A percentile compares a stretch with the other conserved stretches of the same genome.
Conservation (phyloP, 2,797 vertebrate species). For the Zenarchopterus dispar region DNA sequence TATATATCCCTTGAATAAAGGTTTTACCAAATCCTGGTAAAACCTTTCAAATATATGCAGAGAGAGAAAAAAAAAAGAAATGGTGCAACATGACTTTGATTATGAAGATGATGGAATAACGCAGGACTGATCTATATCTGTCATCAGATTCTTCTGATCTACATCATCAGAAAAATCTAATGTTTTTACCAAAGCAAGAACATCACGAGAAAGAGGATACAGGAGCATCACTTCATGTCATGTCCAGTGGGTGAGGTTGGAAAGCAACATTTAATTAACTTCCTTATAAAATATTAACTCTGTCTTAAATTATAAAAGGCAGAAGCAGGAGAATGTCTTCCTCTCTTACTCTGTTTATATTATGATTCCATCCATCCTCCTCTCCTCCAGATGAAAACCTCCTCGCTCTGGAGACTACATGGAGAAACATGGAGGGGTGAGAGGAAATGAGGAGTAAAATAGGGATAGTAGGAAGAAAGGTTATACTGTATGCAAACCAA, state of each 20-base stretch:
- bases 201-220: constrained; percentile 2
- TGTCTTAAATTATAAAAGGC: constrained; percentile 28
- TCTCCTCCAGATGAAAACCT: constrained; percentile 95
- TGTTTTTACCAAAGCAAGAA: constrained; percentile 8
- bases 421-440: constrained; percentile 10
- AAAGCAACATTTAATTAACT: constrained; percentile 49
- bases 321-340: constrained; percentile 14
- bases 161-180: too few species aligned
- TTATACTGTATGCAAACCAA: not conserved
- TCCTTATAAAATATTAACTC: constrained; percentile 66
- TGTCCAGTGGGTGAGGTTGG: constrained; percentile 24
- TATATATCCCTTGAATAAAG: too few species aligned
- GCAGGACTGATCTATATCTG: constrained; percentile 8
- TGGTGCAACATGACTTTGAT: not conserved
- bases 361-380: constrained; percentile 92
- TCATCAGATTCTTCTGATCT: too few species aligned
- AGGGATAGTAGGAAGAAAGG: not conserved
- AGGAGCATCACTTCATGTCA: constrained; percentile 7
- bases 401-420: constrained; percentile 84
- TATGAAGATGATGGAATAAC: constrained; percentile 6
- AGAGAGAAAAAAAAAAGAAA: too few species aligned
- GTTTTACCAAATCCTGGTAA: too few species aligned
- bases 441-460: constrained; percentile 13
- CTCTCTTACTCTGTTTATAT: constrained; percentile 89
- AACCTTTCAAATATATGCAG: too few species aligned